These are phyloP conservation scores for Puntigrus tetrazona DNA, from an alignment of 2,113 vertebrate species.

Conservation along the genomic window DNA sequence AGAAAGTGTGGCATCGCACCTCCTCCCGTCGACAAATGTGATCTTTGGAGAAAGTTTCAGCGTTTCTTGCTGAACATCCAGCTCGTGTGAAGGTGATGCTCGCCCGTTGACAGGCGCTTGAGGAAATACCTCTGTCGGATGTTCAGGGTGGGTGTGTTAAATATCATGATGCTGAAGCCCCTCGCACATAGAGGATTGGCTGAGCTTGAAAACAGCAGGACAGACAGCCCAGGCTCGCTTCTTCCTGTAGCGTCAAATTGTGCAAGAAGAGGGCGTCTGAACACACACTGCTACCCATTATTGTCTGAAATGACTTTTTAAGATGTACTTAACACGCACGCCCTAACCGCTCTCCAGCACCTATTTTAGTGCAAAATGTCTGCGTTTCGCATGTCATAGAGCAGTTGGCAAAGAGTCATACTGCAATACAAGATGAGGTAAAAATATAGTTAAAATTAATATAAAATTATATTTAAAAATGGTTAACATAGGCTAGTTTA, in stretches of 20 bases:
- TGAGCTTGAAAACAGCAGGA: slow-evolving; percentile 72
- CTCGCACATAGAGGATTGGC: slow-evolving; percentile 93
- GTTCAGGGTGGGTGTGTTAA: slow-evolving; percentile 85
- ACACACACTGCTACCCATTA: slow-evolving; percentile 18
- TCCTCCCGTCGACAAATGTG: slow-evolving; percentile 5
- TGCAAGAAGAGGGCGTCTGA: slow-evolving; percentile 84
- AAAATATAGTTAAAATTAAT: too few relatives aligned
- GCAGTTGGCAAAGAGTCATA: neutral
- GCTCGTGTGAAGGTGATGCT: slow-evolving; percentile 71
- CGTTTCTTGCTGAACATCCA: neutral
- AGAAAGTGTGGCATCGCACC: slow-evolving; percentile 43
- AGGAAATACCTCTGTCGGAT: slow-evolving; percentile 68
- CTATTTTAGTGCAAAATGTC: neutral
- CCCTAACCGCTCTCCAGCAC: neutral
- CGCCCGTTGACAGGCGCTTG: slow-evolving; percentile 66
- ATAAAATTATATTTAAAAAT: too few relatives aligned
- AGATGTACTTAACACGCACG: slow-evolving; percentile 14
- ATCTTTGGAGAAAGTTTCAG: slow-evolving; percentile 16
- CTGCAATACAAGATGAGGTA: neutral
- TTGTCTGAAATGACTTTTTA: slow-evolving; percentile 20
- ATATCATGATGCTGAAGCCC: slow-evolving; percentile 83
- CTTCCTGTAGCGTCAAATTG: slow-evolving; percentile 79
- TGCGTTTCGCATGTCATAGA: neutral
- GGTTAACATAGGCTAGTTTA: neutral
- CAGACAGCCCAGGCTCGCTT: slow-evolving; percentile 58